Conservation (phyloP, 2,888 invertebrate species). For the Nymphalis urticae region DNA sequence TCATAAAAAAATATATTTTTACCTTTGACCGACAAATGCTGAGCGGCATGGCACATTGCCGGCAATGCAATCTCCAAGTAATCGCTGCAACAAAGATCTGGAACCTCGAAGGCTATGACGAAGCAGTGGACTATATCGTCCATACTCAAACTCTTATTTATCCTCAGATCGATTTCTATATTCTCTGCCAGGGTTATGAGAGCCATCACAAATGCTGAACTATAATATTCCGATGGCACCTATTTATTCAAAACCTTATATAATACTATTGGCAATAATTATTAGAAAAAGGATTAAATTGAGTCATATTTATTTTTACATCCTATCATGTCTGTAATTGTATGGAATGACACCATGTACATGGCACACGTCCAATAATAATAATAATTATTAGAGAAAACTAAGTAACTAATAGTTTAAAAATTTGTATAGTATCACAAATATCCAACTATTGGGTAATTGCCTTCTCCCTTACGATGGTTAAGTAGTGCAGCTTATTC, state of each 20-base stretch:
- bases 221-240: constrained; percentile 77
- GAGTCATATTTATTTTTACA: too few relatives aligned
- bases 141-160: constrained; percentile 72
- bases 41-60: constrained; percentile 88
- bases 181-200: constrained; percentile 87
- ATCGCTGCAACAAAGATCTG: constrained; percentile 87
- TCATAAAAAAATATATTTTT: background rate
- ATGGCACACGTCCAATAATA: too few relatives aligned
- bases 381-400: too few relatives aligned
- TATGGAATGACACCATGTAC: too few relatives aligned
- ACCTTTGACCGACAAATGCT: constrained; percentile 85
- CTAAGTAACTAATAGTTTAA: too few relatives aligned
- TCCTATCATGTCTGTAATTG: too few relatives aligned
- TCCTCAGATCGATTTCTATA: constrained; percentile 86
- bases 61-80: constrained; percentile 92
- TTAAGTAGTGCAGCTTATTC: too few relatives aligned
- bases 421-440: too few relatives aligned
- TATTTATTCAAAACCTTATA: constrained; percentile 36
- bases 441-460: too few relatives aligned
- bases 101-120: constrained; percentile 90
- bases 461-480: too few relatives aligned
- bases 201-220: constrained; percentile 87
- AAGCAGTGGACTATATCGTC: constrained; percentile 83
- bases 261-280: background rate
- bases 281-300: too few relatives aligned